Evolutionary conservation across 2,888 invertebrate species (phyloP).

Genomic region (Parascotia fuliginaria): DNA sequence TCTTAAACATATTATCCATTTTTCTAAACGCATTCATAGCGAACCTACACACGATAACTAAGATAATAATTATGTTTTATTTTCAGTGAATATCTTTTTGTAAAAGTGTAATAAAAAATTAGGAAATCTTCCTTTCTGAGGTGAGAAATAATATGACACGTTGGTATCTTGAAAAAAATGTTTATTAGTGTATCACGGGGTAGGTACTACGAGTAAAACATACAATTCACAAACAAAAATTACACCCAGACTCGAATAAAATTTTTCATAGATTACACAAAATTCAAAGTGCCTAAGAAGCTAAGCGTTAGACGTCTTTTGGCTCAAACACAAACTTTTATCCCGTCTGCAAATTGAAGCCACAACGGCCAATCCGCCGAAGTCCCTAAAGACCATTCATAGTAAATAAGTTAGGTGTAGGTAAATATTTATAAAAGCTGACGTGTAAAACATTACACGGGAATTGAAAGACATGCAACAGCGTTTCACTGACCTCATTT

Average conservation of each 20-base stretch:
- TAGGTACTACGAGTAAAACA: too few species aligned
- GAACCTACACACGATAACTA: slow-evolving; percentile 22
- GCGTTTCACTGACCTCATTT: slow-evolving; percentile 51
- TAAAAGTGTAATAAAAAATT: background rate
- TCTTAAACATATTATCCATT: too few species aligned
- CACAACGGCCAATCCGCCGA: too few species aligned
- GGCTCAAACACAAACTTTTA: too few species aligned
- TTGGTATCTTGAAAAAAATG: slow-evolving; percentile 12
- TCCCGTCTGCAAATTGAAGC: too few species aligned
- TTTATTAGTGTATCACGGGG: too few species aligned
- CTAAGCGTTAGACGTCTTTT: too few species aligned
- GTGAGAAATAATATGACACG: slow-evolving; percentile 9
- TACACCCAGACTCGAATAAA: too few species aligned
- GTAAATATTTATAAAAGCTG: slow-evolving; percentile 62
- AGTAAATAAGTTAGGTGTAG: slow-evolving; percentile 49
- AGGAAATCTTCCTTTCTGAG: background rate
- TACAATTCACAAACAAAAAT: too few species aligned
- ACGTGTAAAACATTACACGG: slow-evolving; percentile 48
- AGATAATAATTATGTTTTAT: slow-evolving; percentile 16
- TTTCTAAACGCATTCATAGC: background rate
- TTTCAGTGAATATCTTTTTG: too few species aligned
- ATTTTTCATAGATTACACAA: too few species aligned
- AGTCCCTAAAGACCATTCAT: slow-evolving; percentile 41
- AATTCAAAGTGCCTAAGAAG: too few species aligned
- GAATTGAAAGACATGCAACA: slow-evolving; percentile 54